Base-by-base conservation (phyloP, 2,888 invertebrate genomes). In the Spodoptera littoralis region DNA sequence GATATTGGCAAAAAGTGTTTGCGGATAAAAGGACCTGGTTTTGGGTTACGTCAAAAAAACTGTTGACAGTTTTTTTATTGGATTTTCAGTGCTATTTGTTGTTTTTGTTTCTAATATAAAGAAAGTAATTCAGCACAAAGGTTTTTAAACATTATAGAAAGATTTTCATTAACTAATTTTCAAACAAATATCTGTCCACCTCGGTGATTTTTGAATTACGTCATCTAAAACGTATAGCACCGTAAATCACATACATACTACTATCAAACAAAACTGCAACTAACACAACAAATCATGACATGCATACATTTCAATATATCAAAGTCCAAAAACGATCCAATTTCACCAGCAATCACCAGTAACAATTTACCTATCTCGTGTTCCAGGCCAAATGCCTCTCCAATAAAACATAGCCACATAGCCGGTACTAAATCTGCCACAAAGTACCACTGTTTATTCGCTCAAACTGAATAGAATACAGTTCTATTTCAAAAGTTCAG, bases 401-500 rank as follows among this genome's bases (percentile, higher is more conserved):
- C 67, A 64, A 70, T 77, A 72, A 75, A 71, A 66, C 63, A 62
- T 60, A 62, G 64, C 51, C 46, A 63, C 48, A 68, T 60, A 58
- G 73, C 49, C 41, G 62, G 50, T 45, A 76, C 79, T 80, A 80
- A 77, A 80, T 80, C 71, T 77, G 67, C 64, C 62, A 66, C 61
- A 73, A 74, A 74, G 77, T 77, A 74, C 66, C 61, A 30, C 58
- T 79, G 79, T 79, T 76, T 76, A 79, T 76, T 62, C 61, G 54
- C 59, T 66, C 51, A 57, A 65, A 65, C 67, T 64, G 70, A 84
- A 84, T 84, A 80, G 76, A 59, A 69, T 78, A 73, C 74, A 76
- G 77, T 73, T 73, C 69, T 81, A 72, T 85, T 83, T 82, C 74
- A 80, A 79, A 85, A 85, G 79, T 84, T 84, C 71, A 73, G 69